phyloP scores from a whole-genome alignment of 2,888 invertebrate species.

The Drosophila kanekoi region DNA sequence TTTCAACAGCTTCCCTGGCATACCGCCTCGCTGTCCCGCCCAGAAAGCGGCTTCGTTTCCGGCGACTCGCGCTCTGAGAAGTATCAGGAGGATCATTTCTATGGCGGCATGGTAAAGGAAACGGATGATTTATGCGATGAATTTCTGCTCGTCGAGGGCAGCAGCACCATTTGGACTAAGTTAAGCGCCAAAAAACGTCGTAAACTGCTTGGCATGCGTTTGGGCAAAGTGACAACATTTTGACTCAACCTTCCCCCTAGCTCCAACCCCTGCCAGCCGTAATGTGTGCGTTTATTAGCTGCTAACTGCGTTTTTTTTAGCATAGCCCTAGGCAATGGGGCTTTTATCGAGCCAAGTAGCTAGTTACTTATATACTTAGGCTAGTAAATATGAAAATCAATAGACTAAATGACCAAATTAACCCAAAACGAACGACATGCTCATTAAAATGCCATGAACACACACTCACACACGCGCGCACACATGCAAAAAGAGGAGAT shows the following conservation, averaged over 20 bases:
- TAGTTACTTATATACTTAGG: conserved; percentile 47
- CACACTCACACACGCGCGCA: conserved; percentile 10
- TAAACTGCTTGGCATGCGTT: conserved; percentile 89
- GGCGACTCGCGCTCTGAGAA: conserved; percentile 87
- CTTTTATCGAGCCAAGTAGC: conserved; percentile 29
- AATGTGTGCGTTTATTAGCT: conserved; percentile 80
- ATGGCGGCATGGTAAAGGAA: conserved; percentile 79
- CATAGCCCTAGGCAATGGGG: conserved; percentile 40
- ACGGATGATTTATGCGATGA: conserved; percentile 86
- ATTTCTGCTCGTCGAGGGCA: conserved; percentile 88
- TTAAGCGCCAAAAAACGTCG: conserved; percentile 90
- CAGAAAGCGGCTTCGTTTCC: conserved; percentile 92
- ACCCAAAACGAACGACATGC: conserved; percentile 70
- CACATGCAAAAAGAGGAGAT: conserved; percentile 13
- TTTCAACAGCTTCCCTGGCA: conserved; percentile 88
- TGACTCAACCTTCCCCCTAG: conserved; percentile 73
- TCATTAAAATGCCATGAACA: conserved; percentile 74
- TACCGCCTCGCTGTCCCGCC: conserved; percentile 88
- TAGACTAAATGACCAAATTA: conserved; percentile 77
- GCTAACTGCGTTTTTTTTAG: conserved; percentile 64
- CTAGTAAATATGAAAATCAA: conserved; percentile 69
- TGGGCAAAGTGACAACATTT: conserved; percentile 91
- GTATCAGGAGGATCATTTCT: conserved; percentile 85
- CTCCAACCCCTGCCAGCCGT: conserved; percentile 30
- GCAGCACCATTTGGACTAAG: conserved; percentile 89